Base-by-base conservation (phyloP, 2,797 vertebrate species). In the Phrynocephalus forsythii region DNA sequence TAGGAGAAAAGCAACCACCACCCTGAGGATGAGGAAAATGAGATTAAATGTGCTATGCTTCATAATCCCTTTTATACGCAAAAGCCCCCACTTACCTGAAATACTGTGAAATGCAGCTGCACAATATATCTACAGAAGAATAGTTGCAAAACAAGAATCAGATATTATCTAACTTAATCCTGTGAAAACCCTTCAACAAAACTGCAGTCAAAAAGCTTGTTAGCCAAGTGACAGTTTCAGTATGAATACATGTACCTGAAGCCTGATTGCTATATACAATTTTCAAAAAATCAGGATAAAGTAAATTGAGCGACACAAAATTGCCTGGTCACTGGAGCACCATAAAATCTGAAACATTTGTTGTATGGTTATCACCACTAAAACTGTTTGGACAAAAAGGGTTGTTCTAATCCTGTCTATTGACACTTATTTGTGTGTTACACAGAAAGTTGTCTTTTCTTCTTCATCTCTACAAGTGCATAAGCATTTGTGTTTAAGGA, bases 121-220 rank as follows among this genome's bases (percentile, higher is more conserved):
- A 67, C 22, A 76, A 44, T 10, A 9, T 83, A 78, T 83, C 84
- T 67, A 75, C 38, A 81, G 77, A 24, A 84, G 24, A 75, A 56
- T 44, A 67, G 38, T n/a, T 75, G 56, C 60, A 72, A 85, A 66
- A 20, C 13, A 22, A 75, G 44, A 80, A 85, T 28, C 22, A 16
- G 30, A 30, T 75, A 56, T 84, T 73, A 82, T 84, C 84, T 84
- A 88, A 75, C 69, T 81, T 88, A 84, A 85, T 80, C n/a, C 28
- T 80, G 38, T 75, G 56, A 75, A 80, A 52, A 67, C 1, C 18
- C n/a, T 80, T 85, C 75, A 67, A 72, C 24, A 63, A 73, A 88
- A 84, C 69, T 72, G 71, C 44, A 63, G 73, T 28, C 33, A 18
- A 80, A 85, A 85, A 73, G 76, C 87, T 80, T 84, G 44, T 38